Conservation (phyloP, 2,888 invertebrate species). For the Torymus tubicola region DNA sequence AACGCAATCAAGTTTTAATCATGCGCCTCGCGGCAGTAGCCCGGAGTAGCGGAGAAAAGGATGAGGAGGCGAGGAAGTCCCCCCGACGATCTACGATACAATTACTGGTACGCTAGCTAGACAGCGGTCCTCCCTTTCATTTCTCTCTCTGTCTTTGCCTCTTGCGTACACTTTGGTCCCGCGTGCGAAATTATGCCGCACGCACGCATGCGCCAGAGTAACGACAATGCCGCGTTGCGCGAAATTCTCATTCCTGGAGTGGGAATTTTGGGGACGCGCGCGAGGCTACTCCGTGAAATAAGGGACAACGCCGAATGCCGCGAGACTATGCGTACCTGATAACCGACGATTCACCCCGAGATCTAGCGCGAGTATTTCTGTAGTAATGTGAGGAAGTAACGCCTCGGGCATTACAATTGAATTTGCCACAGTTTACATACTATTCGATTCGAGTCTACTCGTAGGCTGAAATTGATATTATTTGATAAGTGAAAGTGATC, state of each 20-base stretch:
- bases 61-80: conserved; percentile 47
- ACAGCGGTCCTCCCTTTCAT: conserved; percentile 49
- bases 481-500: too few relatives aligned
- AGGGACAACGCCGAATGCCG: too few relatives aligned
- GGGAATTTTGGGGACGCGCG: conserved; percentile 57
- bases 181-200: conserved; percentile 61
- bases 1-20: conserved; percentile 70
- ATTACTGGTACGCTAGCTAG: conserved; percentile 61
- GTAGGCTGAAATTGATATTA: too few relatives aligned
- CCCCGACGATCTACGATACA: conserved; percentile 65
- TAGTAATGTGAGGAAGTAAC: too few relatives aligned
- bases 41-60: conserved; percentile 23
- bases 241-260: conserved; percentile 57
- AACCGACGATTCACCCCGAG: conserved; percentile 8
- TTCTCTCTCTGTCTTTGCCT: conserved; percentile 12
- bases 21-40: conserved; percentile 58
- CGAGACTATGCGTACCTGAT: conserved; percentile 13
- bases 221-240: conserved; percentile 36
- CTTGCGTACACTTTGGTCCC: background rate
- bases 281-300: background rate
- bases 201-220: conserved; percentile 50
- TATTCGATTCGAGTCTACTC: too few relatives aligned
- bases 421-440: too few relatives aligned
- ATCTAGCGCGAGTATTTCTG: too few relatives aligned
- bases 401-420: too few relatives aligned